Conservation (phyloP, 2,888 invertebrate genomes). For the Ochropleura plecta region DNA sequence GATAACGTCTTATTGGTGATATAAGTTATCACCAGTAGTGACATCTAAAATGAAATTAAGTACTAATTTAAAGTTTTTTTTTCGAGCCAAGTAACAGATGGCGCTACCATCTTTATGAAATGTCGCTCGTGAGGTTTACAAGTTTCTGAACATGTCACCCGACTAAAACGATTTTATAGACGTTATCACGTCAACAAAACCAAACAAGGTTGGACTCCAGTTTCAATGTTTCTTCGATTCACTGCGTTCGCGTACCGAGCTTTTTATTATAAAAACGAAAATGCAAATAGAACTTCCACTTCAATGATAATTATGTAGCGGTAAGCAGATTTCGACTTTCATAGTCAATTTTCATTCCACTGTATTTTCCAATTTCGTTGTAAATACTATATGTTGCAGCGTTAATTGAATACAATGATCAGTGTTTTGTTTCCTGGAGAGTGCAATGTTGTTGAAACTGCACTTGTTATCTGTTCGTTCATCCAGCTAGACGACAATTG, state of each 20-base stretch:
- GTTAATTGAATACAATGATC: constrained; percentile 25
- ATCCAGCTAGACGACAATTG: not conserved
- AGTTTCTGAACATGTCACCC: too few relatives aligned
- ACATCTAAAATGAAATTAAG: too few relatives aligned
- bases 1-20: too few relatives aligned
- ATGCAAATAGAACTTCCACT: constrained; percentile 41
- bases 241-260: constrained; percentile 16
- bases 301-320: constrained; percentile 28
- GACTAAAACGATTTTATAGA: too few relatives aligned
- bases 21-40: too few relatives aligned
- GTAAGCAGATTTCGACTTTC: constrained; percentile 28
- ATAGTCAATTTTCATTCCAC: constrained; percentile 15
- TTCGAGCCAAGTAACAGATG: too few relatives aligned
- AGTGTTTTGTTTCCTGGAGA: not conserved
- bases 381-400: constrained; percentile 18
- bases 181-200: too few relatives aligned
- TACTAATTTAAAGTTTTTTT: too few relatives aligned
- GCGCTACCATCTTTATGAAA: too few relatives aligned
- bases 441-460: not conserved
- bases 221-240: constrained; percentile 21
- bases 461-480: not conserved
- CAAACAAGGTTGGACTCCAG: not conserved
- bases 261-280: constrained; percentile 25
- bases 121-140: too few relatives aligned
- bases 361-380: constrained; percentile 18